These are phyloP conservation scores for Perognathus longimembris DNA, from an alignment of 2,113 vertebrate species.

Conservation along the genomic window DNA sequence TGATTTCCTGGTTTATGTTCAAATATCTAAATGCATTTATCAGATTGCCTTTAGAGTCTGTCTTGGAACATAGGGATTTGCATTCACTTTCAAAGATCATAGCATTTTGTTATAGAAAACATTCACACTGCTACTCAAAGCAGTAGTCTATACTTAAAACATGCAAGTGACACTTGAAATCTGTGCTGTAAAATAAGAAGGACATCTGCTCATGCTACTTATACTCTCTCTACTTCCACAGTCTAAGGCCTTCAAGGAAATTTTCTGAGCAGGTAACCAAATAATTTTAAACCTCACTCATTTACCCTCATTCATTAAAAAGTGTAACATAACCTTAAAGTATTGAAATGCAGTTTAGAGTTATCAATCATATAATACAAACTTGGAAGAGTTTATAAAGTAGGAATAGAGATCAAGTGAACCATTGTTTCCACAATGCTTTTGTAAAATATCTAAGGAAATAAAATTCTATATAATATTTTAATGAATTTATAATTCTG, in stretches of 20 bases:
- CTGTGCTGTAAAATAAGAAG: conserved; percentile 30
- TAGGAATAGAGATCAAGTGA: background rate
- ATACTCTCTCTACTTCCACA: background rate
- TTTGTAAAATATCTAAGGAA: conserved; percentile 8
- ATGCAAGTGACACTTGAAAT: conserved; percentile 40
- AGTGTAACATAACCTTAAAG: background rate
- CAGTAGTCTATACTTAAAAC: background rate
- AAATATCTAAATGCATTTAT: conserved; percentile 55
- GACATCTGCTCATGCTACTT: background rate
- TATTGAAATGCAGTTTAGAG: background rate
- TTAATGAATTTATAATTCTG: conserved; percentile 6
- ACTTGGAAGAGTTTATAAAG: conserved; percentile 5
- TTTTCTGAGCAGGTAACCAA: background rate
- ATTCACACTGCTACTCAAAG: background rate
- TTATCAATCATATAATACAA: background rate
- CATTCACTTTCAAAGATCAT: conserved; percentile 49
- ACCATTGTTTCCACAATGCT: background rate
- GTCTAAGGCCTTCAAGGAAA: background rate
- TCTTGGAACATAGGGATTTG: conserved; percentile 44
- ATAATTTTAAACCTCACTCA: background rate
- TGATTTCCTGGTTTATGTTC: conserved; percentile 40
- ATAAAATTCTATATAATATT: background rate
- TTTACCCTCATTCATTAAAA: background rate
- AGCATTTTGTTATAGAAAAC: conserved; percentile 50
- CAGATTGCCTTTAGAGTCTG: conserved; percentile 45